Conservation (phyloP, 2,797 vertebrate genomes). For the Lycodopsis pacificus region DNA sequence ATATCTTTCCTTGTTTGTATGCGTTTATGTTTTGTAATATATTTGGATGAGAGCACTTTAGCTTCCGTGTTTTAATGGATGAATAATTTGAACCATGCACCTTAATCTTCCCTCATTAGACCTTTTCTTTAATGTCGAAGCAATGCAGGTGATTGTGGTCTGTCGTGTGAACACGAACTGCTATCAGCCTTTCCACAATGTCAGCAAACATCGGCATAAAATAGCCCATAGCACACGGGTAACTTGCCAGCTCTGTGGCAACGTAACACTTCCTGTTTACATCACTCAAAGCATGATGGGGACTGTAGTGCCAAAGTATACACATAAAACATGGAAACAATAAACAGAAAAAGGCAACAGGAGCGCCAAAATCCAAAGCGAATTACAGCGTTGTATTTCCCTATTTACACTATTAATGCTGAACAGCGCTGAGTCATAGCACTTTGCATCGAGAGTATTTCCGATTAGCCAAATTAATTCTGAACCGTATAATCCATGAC, state of each 20-base stretch:
- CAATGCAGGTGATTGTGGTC: background rate
- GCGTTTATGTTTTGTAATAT: background rate
- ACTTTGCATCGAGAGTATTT: background rate
- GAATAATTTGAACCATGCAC: background rate
- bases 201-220: background rate
- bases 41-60: background rate
- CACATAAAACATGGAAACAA: background rate
- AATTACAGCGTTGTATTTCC: background rate
- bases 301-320: background rate
- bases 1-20: background rate
- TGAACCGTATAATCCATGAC: background rate
- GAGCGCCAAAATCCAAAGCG: too few species aligned
- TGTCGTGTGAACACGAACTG: conserved; percentile 1
- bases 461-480: background rate
- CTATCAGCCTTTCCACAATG: background rate
- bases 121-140: background rate
- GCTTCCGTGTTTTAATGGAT: background rate
- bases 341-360: too few species aligned
- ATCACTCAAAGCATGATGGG: background rate
- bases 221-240: background rate
- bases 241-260: background rate
- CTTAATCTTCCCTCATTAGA: background rate
- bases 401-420: background rate
- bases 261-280: conserved; percentile 34
- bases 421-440: background rate